Percentiles rank a stretch among this genome's conserved stretches.
These are phyloP conservation scores for Cranoglanis bouderius DNA, from an alignment of 2,113 vertebrate genomes.

Conservation along the genomic window DNA sequence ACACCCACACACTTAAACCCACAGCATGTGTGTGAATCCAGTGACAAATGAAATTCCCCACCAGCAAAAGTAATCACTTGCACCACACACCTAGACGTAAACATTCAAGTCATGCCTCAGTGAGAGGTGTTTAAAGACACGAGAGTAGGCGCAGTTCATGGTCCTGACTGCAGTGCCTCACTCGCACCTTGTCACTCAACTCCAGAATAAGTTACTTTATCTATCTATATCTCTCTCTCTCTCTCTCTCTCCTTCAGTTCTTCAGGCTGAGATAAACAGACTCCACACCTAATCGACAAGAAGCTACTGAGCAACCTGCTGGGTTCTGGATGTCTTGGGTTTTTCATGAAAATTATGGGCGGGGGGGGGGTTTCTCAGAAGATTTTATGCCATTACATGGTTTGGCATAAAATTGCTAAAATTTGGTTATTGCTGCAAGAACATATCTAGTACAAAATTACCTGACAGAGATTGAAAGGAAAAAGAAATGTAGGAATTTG, in stretches of 20 bases:
- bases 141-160: neutral
- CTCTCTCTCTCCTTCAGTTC: neutral
- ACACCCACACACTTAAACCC: conserved; percentile 5
- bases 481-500: neutral
- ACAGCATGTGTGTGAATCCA: neutral
- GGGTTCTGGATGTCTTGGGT: neutral
- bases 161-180: conserved; percentile 20
- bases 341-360: conserved; percentile 1
- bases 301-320: neutral
- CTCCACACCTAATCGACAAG: neutral
- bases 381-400: neutral
- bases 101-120: conserved; percentile 1
- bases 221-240: neutral
- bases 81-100: conserved; percentile 30
- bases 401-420: too few relatives aligned
- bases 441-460: neutral
- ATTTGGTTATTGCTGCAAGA: neutral
- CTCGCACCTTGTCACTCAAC: conserved; percentile 34
- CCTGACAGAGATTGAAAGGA: neutral
- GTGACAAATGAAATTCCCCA: conserved; percentile 12
- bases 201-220: conserved; percentile 38
- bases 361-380: neutral
- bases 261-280: conserved; percentile 25
- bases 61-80: neutral
- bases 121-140: neutral